Base-by-base conservation (phyloP, 2,888 invertebrate species). In the Diarsia brunnea region DNA sequence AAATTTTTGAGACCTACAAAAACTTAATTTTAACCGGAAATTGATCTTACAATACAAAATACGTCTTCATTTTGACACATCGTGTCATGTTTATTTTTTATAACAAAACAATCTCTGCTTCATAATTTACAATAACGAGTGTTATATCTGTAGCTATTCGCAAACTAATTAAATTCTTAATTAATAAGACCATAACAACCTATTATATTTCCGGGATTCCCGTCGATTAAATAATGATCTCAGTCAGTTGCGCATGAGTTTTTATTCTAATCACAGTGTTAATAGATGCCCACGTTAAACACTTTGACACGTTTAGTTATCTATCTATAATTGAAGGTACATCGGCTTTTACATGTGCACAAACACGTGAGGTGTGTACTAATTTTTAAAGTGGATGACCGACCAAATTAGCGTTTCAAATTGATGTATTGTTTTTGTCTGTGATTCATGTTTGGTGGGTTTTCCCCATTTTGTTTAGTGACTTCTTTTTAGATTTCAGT, bases 151-250 rank as follows among this genome's bases (percentile, higher is more conserved):
- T 71, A 63, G 60, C 16, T 67, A 77, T 82, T 82, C 58, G 78
- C 73, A 71, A 65, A 65, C 16, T 66, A 87, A 89, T 85, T 87
- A 86, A 87, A 85, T 71, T 75, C 66, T 78, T 88, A 87, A 88
- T 88, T 80, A 84, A 72, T 47, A n/a, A 69, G 58, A 45, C 66
- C 70, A 79, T 76, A 75, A 85, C 68, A 78, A 78, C 69, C 43
- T 70, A 79, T 73, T 71, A 72, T 51, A 64, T 53, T 60, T 53
- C 66, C 55, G 89, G 92, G 90, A 81, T 89, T 91, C 86, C 92
- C 90, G 75, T 71, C 84, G 78, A 87, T 87, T 77, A 87, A 86
- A 81, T 81, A 84, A 82, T 91, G 90, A 91, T 89, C 88, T 91
- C 89, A 91, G 84, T 14, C 49, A 16, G 51, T 85, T 60, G 73